These are phyloP conservation scores for Philereme transversata DNA, from an alignment of 2,888 invertebrate species.

Conservation along the genomic window DNA sequence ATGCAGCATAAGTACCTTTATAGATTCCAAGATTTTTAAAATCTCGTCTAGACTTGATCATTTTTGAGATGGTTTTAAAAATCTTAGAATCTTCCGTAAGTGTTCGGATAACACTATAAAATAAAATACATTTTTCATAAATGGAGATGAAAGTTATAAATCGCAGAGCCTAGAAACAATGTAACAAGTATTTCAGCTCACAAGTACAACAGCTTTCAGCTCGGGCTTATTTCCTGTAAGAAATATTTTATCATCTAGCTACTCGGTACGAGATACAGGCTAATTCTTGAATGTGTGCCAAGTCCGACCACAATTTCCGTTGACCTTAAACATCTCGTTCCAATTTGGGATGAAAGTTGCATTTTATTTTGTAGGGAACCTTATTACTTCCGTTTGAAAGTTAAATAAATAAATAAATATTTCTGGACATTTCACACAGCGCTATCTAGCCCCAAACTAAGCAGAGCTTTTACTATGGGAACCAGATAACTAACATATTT, in stretches of 20 bases:
- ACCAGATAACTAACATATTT: too few species aligned
- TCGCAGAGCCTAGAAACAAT: constrained; percentile 3
- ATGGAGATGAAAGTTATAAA: not conserved
- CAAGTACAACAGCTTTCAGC: constrained; percentile 20
- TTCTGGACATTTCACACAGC: too few species aligned
- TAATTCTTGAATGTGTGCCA: constrained; percentile 60
- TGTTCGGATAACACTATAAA: too few species aligned
- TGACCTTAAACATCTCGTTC: constrained; percentile 49
- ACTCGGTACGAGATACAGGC: constrained; percentile 40
- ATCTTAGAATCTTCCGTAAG: too few species aligned
- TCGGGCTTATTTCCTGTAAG: constrained; percentile 34
- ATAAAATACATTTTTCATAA: not conserved
- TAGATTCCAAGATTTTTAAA: too few species aligned
- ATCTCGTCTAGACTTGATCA: too few species aligned
- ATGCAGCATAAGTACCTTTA: too few species aligned
- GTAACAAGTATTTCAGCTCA: constrained; percentile 14
- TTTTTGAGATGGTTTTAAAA: too few species aligned
- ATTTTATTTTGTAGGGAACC: constrained; percentile 27
- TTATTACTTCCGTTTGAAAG: constrained; percentile 13
- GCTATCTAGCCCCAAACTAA: too few species aligned
- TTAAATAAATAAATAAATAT: too few species aligned
- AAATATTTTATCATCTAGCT: constrained; percentile 40
- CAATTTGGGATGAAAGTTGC: constrained; percentile 45
- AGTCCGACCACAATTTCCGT: constrained; percentile 48
- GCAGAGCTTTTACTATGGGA: not conserved